phyloP scores from a whole-genome alignment of 2,888 invertebrate species.

The Dendrolimus pini region DNA sequence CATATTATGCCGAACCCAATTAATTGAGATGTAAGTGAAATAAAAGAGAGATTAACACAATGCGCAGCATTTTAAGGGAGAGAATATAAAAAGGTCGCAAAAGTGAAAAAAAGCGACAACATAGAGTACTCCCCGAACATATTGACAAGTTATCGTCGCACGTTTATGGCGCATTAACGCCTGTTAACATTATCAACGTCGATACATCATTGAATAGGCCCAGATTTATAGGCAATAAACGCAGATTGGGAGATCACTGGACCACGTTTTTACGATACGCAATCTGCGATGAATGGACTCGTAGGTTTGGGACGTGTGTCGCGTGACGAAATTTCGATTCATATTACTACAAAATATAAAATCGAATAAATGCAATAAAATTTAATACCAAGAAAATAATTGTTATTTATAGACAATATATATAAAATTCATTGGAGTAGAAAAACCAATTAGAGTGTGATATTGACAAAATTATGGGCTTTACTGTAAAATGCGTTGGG shows the following conservation, averaged over 20 bases:
- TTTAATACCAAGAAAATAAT: no score
- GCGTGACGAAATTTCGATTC: neutral
- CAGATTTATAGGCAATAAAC: conserved; percentile 61
- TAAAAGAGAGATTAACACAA: no score
- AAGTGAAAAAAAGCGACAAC: neutral
- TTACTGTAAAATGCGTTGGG: no score
- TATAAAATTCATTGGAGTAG: no score
- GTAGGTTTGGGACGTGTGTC: conserved; percentile 7
- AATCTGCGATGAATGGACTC: conserved; percentile 53
- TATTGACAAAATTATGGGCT: no score
- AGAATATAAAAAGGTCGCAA: neutral
- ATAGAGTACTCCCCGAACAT: neutral
- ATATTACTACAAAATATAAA: no score
- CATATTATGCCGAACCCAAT: no score
- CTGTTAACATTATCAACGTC: conserved; percentile 61
- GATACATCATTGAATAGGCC: conserved; percentile 58
- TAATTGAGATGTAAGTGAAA: no score
- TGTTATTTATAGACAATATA: no score
- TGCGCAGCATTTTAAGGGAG: no score
- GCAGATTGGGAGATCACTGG: conserved; percentile 67
- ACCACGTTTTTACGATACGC: conserved; percentile 67
- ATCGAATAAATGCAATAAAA: no score
- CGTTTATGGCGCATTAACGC: conserved; percentile 37
- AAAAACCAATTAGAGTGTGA: no score
- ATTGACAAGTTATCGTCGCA: conserved; percentile 1